phyloP scores from a whole-genome alignment of 2,113 vertebrate genomes.

The Marmota flaviventris region DNA sequence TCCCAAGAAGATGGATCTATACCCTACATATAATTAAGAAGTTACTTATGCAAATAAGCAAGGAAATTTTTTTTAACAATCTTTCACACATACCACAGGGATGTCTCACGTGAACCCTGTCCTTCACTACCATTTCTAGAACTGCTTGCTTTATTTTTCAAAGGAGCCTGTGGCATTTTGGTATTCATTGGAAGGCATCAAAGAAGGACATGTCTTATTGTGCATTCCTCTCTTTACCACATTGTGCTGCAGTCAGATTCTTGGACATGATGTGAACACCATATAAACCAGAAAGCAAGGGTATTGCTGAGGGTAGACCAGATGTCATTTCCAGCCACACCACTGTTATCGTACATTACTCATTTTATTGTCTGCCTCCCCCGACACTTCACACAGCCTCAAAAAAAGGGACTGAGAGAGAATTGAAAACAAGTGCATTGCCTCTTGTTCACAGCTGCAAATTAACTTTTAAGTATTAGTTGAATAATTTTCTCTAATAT shows the following conservation, averaged over 20 bases:
- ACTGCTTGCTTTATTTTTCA: neutral
- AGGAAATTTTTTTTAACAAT: neutral
- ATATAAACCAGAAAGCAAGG: neutral
- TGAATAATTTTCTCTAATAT: neutral
- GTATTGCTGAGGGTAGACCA: neutral
- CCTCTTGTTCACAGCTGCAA: neutral
- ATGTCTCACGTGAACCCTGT: neutral
- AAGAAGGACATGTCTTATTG: neutral
- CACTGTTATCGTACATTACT: neutral
- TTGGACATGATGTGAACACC: neutral
- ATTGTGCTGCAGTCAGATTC: neutral
- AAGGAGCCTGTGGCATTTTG: neutral
- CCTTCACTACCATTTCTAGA: neutral
- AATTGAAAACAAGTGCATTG: neutral
- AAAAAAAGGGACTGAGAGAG: neutral
- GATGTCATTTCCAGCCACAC: neutral
- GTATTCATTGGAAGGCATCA: neutral
- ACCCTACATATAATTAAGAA: slow-evolving; percentile 19
- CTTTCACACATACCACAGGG: neutral
- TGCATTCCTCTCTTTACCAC: neutral
- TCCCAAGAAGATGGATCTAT: neutral
- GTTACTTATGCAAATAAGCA: neutral
- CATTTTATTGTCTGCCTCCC: neutral
- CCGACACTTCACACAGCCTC: neutral
- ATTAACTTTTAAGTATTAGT: neutral